Percentiles rank a stretch among this genome's conserved stretches.
phyloP scores from a whole-genome alignment of 37 sponge, comb jelly and placozoan species.

The Spongia lamella region DNA sequence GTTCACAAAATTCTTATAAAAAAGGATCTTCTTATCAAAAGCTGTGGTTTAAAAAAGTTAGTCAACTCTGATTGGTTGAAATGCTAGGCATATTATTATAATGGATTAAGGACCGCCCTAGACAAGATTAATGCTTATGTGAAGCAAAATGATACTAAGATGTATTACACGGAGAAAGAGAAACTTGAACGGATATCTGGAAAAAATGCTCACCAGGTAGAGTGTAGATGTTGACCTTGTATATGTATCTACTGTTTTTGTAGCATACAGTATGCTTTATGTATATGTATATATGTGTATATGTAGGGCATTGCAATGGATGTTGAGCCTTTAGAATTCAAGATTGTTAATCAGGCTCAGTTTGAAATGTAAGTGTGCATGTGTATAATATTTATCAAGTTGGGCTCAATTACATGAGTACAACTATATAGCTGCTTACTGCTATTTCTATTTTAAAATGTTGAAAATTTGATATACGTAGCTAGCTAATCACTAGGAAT shows the following conservation, averaged over 20 bases:
- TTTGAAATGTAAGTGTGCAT: conserved; percentile 22
- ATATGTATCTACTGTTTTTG: background rate
- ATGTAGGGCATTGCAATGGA: conserved; percentile 66
- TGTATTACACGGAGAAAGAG: conserved; percentile 23
- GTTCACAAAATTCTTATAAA: conserved; percentile 29
- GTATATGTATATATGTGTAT: background rate
- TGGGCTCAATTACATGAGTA: background rate
- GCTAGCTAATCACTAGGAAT: no score
- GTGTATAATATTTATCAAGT: background rate
- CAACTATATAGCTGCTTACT: background rate
- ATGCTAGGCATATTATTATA: background rate
- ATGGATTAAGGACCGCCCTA: conserved; percentile 4
- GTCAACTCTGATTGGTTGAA: background rate
- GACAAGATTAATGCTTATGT: conserved; percentile 19
- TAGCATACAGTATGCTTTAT: background rate
- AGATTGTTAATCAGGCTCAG: conserved; percentile 11
- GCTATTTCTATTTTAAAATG: background rate
- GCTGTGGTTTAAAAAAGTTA: conserved; percentile 35
- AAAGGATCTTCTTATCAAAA: background rate
- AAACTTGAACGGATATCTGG: conserved; percentile 42
- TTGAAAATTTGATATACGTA: no score
- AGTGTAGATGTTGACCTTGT: background rate
- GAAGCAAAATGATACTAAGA: conserved; percentile 11
- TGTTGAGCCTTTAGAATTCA: conserved; percentile 61
- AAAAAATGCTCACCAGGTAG: conserved; percentile 70